Base-by-base conservation (phyloP, 2,888 invertebrate genomes). In the Cryptus armator region DNA sequence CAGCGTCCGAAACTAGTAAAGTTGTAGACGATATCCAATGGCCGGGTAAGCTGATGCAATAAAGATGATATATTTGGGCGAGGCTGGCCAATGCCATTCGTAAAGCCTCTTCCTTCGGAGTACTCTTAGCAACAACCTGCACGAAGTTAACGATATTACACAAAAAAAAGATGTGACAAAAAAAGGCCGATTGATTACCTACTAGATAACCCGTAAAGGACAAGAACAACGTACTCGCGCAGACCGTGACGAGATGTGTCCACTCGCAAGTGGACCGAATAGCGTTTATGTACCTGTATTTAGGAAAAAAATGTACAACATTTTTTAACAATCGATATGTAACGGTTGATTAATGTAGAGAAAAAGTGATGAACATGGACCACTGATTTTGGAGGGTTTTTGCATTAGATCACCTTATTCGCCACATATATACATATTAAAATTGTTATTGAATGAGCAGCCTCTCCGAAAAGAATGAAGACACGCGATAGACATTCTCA, bases 21-120 rank as follows among this genome's bases (percentile, higher is more conserved):
- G 75, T 71, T 29, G 14, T 14, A 68, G 71, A 74, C 82, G 83
- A 59, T 56, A 75, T 64, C 70, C 67, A 16, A 12, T 75, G 66
- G 14, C 68, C 76, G 10, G 77, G 77, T 68, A 59, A 71, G 76
- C 37, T 82, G 48, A 56, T 62, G 62, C 29, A 43, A 43, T 48
- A 51, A 2, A 78, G 78, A 32, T 78, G 51, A 75, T 62, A 1
- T 0, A 32, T 12, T n/a, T 44, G 75, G 5, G 10, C 3, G 6
- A 75, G 5, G 12, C 53, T 3, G 24, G 19, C n/a, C 3, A 29
- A 3, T 12, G 44, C n/a, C 19, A 19, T 24, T 19, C 29, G 19
- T 12, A 59, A 19, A 19, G 19, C 19, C 19, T 19, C 19, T 19
- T 19, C 19, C 19, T 19, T 19, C 19, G 19, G 19, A 19, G 19